Evolutionary conservation across 2,113 vertebrate genomes (phyloP).

Genomic region (Collichthys lucidus): DNA sequence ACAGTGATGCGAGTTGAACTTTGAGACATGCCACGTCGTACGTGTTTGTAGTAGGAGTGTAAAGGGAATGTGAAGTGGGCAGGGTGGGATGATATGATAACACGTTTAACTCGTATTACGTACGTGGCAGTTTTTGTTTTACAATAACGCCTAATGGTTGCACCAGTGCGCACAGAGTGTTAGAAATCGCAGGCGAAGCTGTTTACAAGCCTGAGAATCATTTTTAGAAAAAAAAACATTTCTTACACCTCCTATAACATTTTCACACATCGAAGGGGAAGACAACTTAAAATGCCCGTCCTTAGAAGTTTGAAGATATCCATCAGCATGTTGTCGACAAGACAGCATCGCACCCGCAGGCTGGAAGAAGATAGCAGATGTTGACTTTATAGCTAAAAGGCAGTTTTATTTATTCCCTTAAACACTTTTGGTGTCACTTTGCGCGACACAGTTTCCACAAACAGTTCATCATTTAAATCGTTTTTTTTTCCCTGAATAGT

Average conservation of each 20-base stretch:
- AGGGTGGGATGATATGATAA: neutral
- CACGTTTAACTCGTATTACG: neutral
- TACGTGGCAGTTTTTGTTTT: neutral
- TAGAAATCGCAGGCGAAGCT: neutral
- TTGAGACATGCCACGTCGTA: neutral
- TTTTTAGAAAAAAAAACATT: neutral
- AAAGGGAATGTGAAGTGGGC: neutral
- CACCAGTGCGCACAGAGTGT: too few relatives aligned
- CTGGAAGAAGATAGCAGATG: neutral
- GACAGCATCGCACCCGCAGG: neutral
- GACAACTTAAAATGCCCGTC: neutral
- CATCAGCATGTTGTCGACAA: constrained; percentile 18
- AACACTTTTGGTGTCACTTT: neutral
- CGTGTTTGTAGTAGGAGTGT: neutral
- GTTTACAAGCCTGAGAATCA: neutral
- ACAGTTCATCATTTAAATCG: neutral
- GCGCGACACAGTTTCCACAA: neutral
- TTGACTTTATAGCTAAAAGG: constrained; percentile 10
- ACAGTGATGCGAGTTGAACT: constrained; percentile 23
- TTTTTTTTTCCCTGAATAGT: too few relatives aligned
- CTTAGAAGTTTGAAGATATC: constrained; percentile 18
- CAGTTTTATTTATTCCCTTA: constrained; percentile 15
- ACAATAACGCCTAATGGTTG: neutral
- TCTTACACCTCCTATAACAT: constrained; percentile 22
- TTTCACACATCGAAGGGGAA: constrained; percentile 8